Conservation (phyloP, 2,113 vertebrate species). For the Prinia subflava region DNA sequence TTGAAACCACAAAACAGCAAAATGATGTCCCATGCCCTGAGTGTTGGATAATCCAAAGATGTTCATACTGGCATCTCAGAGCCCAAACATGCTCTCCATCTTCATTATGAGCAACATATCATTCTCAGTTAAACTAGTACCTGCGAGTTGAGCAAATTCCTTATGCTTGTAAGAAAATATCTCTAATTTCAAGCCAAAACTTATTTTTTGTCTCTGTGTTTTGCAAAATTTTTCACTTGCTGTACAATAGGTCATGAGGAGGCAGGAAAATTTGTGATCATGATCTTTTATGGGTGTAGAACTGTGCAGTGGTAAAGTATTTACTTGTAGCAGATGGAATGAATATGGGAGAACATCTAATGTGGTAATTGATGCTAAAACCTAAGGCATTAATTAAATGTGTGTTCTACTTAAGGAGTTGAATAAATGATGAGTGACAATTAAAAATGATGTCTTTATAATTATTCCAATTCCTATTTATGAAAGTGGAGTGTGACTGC, state of each 20-base stretch:
- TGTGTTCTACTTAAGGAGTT: constrained; percentile 49
- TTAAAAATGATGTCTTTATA: constrained; percentile 62
- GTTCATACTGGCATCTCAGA: neutral
- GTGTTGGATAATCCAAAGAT: neutral
- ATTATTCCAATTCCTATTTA: constrained; percentile 62
- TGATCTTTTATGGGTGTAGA: neutral
- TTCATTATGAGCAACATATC: neutral
- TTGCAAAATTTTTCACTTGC: neutral
- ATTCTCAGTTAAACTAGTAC: neutral
- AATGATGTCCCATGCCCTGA: fast-evolving
- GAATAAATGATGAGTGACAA: constrained; percentile 53
- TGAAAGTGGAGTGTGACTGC: constrained; percentile 55
- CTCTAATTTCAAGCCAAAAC: neutral
- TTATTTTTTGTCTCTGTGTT: neutral
- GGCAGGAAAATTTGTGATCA: constrained; percentile 14
- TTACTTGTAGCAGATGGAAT: constrained; percentile 60
- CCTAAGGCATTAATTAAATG: constrained; percentile 63
- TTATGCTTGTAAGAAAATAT: neutral
- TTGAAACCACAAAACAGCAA: neutral
- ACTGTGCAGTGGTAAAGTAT: constrained; percentile 26
- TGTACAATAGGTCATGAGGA: neutral
- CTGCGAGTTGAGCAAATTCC: neutral
- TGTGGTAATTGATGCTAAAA: constrained; percentile 38
- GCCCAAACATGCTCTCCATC: neutral
- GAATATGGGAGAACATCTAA: constrained; percentile 51